phyloP scores from a whole-genome alignment of 2,888 invertebrate genomes.

The Lithophane ornitopus region DNA sequence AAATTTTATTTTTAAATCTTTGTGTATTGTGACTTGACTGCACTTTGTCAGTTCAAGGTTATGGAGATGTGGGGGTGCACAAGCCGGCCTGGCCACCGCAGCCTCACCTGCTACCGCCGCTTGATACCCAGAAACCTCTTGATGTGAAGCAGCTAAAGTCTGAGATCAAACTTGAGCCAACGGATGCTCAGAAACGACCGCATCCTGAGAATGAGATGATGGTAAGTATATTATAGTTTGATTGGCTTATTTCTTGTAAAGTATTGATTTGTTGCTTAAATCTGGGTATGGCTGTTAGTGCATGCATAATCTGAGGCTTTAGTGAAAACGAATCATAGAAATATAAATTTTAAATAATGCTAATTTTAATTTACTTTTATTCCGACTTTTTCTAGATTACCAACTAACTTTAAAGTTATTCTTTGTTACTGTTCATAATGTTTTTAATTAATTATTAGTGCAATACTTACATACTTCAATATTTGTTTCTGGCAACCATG shows the following conservation, averaged over 20 bases:
- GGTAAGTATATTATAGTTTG: slow-evolving; percentile 69
- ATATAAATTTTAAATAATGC: neutral
- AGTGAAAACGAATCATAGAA: neutral
- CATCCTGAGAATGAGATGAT: slow-evolving; percentile 86
- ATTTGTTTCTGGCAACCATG: slow-evolving; percentile 11
- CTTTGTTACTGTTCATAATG: neutral
- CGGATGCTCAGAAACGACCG: slow-evolving; percentile 84
- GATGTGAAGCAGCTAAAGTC: slow-evolving; percentile 87
- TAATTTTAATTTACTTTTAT: neutral
- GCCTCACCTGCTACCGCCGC: slow-evolving; percentile 83
- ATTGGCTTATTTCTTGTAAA: neutral
- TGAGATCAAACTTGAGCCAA: slow-evolving; percentile 87
- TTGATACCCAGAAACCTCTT: slow-evolving; percentile 85
- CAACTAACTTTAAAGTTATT: slow-evolving; percentile 7
- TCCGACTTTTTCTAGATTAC: neutral
- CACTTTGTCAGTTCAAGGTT: slow-evolving; percentile 81
- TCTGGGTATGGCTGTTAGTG: neutral
- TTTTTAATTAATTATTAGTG: slow-evolving; percentile 8
- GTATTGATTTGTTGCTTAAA: slow-evolving; percentile 27
- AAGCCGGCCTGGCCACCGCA: slow-evolving; percentile 87
- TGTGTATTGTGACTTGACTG: slow-evolving; percentile 46
- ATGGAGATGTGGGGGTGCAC: slow-evolving; percentile 85
- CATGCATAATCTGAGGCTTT: neutral
- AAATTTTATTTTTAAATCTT: neutral
- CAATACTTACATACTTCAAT: neutral